These are phyloP conservation scores for Prunella fulvescens DNA, from an alignment of 2,113 vertebrate genomes.

Conservation along the genomic window DNA sequence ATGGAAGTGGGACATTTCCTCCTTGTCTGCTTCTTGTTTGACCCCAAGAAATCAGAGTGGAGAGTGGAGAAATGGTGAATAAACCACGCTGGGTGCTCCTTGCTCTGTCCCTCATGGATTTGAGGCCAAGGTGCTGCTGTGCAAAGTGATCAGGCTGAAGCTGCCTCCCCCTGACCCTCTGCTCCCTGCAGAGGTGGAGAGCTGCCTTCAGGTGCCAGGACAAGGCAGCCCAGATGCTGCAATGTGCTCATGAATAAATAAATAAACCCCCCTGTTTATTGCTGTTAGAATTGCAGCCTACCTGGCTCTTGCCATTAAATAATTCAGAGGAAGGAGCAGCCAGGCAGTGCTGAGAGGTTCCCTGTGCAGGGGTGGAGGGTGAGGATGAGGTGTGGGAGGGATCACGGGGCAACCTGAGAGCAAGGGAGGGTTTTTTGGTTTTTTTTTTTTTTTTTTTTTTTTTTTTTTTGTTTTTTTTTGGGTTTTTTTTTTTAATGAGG, in stretches of 20 bases:
- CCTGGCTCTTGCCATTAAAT: not conserved
- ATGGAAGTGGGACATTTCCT: not conserved
- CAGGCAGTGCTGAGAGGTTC: not conserved
- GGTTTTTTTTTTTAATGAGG: not conserved
- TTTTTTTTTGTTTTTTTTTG: too few relatives aligned
- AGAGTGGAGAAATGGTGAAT: not conserved
- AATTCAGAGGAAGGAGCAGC: not conserved
- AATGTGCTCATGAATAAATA: constrained; percentile 9
- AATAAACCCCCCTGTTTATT: not conserved
- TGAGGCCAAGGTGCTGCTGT: not conserved
- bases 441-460: too few relatives aligned
- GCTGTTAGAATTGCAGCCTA: constrained; percentile 23
- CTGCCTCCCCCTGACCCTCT: not conserved
- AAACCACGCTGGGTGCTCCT: not conserved
- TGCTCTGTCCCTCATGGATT: not conserved
- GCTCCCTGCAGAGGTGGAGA: not conserved
- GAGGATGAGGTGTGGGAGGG: not conserved
- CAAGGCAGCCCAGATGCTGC: not conserved
- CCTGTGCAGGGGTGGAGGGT: not conserved
- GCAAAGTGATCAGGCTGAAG: not conserved
- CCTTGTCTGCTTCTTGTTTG: not conserved
- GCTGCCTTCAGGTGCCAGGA: not conserved
- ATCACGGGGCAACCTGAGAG: not conserved
- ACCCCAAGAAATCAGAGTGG: not conserved
- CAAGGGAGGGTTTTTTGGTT: not conserved